Evolutionary conservation across 2,797 vertebrate genomes (phyloP).

Genomic region (Acridotheres tristis): DNA sequence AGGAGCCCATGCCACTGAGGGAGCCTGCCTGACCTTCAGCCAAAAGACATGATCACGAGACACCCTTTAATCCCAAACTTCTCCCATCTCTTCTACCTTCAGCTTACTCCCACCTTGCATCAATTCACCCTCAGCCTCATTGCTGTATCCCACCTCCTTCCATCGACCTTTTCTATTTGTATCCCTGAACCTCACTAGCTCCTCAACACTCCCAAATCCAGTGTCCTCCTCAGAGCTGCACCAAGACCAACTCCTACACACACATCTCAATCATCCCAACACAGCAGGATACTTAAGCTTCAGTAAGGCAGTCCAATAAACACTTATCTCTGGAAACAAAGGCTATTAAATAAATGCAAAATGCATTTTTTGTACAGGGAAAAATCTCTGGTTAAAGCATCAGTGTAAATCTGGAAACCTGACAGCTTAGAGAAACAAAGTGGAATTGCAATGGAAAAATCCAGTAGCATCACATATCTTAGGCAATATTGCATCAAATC

Average conservation of each 20-base stretch:
- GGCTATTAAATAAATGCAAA: not conserved
- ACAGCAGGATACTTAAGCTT: not conserved
- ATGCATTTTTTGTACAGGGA: not conserved
- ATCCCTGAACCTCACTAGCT: not conserved
- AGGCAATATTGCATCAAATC: not conserved
- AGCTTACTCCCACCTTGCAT: not conserved
- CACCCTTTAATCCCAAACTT: not conserved
- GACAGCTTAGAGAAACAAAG: not conserved
- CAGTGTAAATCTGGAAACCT: not conserved
- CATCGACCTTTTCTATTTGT: rapidly evolving
- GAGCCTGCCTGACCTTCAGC: not conserved
- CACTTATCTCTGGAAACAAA: not conserved
- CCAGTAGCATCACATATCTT: not conserved
- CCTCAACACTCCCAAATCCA: not conserved
- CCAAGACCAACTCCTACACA: not conserved
- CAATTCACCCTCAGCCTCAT: not conserved
- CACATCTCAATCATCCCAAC: not conserved
- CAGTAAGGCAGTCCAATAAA: not conserved
- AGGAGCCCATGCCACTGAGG: not conserved
- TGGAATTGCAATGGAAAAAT: not conserved
- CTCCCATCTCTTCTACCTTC: not conserved
- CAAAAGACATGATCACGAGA: not conserved
- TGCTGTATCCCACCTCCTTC: rapidly evolving
- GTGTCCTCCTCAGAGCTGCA: not conserved
- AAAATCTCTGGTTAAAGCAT: not conserved